phyloP scores from a whole-genome alignment of 2,113 vertebrate species.

The Leptosomus discolor region DNA sequence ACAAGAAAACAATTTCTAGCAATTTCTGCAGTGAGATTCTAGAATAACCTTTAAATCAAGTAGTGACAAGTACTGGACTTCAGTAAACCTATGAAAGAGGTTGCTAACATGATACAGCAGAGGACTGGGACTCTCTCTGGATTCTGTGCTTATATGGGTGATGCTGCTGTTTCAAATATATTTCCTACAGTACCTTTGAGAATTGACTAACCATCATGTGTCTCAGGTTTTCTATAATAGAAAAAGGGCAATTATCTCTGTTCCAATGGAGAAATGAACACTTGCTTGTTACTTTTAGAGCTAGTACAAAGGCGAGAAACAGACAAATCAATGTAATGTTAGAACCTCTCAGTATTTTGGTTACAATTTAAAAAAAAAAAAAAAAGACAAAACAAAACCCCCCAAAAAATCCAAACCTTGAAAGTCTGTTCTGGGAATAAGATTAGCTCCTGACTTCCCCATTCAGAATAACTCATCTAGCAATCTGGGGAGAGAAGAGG shows the following conservation, averaged over 20 bases:
- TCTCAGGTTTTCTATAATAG: neutral
- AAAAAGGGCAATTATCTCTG: neutral
- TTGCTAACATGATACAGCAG: neutral
- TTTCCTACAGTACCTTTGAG: neutral
- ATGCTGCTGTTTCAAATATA: neutral
- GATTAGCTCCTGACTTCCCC: neutral
- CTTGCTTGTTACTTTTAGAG: neutral
- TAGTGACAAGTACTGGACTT: rapidly evolving
- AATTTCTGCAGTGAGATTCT: neutral
- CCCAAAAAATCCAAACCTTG: no score
- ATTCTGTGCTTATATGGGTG: neutral
- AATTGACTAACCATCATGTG: rapidly evolving
- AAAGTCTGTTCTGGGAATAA: neutral
- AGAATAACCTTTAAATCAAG: neutral
- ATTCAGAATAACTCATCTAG: neutral
- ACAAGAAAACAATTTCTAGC: neutral
- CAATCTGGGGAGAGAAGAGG: neutral
- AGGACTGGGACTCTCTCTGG: neutral
- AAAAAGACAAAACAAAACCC: no score
- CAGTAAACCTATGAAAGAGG: neutral
- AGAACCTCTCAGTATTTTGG: neutral
- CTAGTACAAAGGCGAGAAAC: neutral
- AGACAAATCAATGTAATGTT: neutral
- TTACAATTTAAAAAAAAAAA: neutral
- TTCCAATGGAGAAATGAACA: neutral